phyloP scores from a whole-genome alignment of 2,888 invertebrate genomes.

The Dermolepida albohirtum region DNA sequence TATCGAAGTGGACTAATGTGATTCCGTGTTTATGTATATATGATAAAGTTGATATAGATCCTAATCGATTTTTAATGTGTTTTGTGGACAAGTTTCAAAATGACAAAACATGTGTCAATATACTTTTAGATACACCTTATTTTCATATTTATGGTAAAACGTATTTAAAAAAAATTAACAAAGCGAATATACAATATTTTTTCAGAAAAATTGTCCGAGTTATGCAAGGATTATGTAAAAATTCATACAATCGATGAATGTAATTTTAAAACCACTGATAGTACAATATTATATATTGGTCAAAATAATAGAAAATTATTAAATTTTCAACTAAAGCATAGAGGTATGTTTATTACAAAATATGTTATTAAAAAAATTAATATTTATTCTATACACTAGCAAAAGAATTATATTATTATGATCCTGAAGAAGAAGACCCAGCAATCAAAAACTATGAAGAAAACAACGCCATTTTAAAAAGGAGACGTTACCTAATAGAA shows the following conservation, averaged over 20 bases:
- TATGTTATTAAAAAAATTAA: too few relatives aligned
- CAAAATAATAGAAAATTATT: constrained; percentile 66
- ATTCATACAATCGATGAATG: constrained; percentile 10
- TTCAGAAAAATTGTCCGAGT: constrained; percentile 57
- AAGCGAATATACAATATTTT: constrained; percentile 47
- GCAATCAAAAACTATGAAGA: constrained; percentile 57
- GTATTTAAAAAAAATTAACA: background rate
- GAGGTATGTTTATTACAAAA: constrained; percentile 48
- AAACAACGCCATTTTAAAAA: constrained; percentile 76
- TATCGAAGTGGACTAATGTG: constrained; percentile 75
- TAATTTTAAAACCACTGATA: constrained; percentile 51
- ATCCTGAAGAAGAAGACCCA: constrained; percentile 65
- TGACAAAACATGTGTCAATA: constrained; percentile 64
- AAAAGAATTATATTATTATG: constrained; percentile 63
- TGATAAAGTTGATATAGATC: constrained; percentile 72
- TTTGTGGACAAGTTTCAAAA: constrained; percentile 60
- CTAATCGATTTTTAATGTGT: constrained; percentile 61
- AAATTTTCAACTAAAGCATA: constrained; percentile 66
- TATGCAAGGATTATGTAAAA: constrained; percentile 2
- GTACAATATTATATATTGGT: constrained; percentile 69
- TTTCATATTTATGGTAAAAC: constrained; percentile 71
- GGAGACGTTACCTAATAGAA: constrained; percentile 87
- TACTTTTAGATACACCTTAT: constrained; percentile 78
- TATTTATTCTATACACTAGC: constrained; percentile 8
- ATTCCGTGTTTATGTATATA: constrained; percentile 83